phyloP scores from a whole-genome alignment of 2,113 vertebrate species.

The Orientallactaga bullata region DNA sequence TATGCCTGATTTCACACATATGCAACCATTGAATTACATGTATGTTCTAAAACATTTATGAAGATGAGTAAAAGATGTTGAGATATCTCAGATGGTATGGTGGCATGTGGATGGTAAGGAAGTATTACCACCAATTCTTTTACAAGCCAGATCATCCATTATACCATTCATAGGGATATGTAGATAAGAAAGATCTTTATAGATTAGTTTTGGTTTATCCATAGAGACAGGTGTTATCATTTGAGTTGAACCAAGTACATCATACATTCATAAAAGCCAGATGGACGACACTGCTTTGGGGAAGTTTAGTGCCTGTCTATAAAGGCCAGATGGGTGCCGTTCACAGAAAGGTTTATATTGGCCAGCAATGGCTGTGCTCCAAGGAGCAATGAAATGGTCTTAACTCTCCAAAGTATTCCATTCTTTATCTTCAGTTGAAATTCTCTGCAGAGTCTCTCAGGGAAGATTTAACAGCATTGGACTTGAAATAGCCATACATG shows the following conservation, averaged over 20 bases:
- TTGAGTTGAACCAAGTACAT: slow-evolving; percentile 64
- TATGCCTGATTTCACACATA: not conserved
- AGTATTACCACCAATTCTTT: not conserved
- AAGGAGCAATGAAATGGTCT: slow-evolving; percentile 59
- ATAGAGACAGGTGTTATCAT: slow-evolving; percentile 71
- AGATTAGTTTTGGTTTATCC: slow-evolving; percentile 71
- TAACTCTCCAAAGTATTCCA: slow-evolving; percentile 36
- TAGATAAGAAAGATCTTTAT: slow-evolving; percentile 50
- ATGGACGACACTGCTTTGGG: slow-evolving; percentile 68
- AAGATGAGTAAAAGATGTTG: not conserved
- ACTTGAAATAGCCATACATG: not conserved
- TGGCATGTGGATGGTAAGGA: not conserved
- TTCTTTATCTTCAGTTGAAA: slow-evolving; percentile 5
- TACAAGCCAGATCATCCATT: not conserved
- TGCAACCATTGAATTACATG: not conserved
- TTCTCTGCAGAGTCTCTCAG: not conserved
- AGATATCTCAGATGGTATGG: not conserved
- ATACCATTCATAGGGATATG: slow-evolving; percentile 25
- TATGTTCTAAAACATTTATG: slow-evolving; percentile 31
- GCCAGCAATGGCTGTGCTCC: slow-evolving; percentile 54
- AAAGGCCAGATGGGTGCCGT: slow-evolving; percentile 78
- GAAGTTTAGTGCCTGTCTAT: slow-evolving; percentile 77
- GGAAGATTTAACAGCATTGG: not conserved
- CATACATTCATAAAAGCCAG: slow-evolving; percentile 79
- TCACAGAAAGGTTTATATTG: slow-evolving; percentile 63